A percentile compares a stretch with the other conserved stretches of the same genome.
Conservation (phyloP, 2,113 vertebrate species). For the Bagarius yarrelli region DNA sequence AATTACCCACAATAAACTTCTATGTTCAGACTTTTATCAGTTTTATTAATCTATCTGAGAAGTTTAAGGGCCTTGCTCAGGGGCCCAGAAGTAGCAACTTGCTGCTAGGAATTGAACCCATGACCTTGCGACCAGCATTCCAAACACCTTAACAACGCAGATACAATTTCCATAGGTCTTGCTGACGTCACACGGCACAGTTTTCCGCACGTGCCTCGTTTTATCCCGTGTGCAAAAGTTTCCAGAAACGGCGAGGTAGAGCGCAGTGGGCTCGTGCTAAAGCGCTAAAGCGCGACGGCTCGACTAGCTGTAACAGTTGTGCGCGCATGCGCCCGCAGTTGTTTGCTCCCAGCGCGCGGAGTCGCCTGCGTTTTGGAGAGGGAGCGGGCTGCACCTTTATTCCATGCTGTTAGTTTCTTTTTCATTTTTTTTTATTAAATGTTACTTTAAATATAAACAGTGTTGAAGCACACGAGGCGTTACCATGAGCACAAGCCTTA, state of each 20-base stretch:
- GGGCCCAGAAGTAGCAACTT: too few relatives aligned
- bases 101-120: too few relatives aligned
- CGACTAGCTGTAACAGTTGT: not conserved
- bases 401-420: not conserved
- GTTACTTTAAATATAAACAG: not conserved
- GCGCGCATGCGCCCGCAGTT: constrained; percentile 2
- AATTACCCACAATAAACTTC: too few relatives aligned
- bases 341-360: not conserved
- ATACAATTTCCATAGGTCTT: too few relatives aligned
- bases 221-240: not conserved
- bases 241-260: not conserved
- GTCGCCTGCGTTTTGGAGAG: constrained; percentile 60
- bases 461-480: not conserved
- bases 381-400: not conserved
- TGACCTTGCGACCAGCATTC: too few relatives aligned
- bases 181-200: too few relatives aligned
- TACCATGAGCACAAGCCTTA: constrained; percentile 10
- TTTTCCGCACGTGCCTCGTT: not conserved
- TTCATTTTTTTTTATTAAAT: not conserved
- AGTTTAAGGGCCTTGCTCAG: too few relatives aligned
- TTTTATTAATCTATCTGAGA: too few relatives aligned
- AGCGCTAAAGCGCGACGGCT: too few relatives aligned
- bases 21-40: too few relatives aligned
- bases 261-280: not conserved
- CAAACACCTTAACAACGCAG: too few relatives aligned